Evolutionary conservation across 1,140 invertebrate genomes (phyloP), one percentile per base, ranked within the genome.

Genomic region (Nomia melanderi): DNA sequence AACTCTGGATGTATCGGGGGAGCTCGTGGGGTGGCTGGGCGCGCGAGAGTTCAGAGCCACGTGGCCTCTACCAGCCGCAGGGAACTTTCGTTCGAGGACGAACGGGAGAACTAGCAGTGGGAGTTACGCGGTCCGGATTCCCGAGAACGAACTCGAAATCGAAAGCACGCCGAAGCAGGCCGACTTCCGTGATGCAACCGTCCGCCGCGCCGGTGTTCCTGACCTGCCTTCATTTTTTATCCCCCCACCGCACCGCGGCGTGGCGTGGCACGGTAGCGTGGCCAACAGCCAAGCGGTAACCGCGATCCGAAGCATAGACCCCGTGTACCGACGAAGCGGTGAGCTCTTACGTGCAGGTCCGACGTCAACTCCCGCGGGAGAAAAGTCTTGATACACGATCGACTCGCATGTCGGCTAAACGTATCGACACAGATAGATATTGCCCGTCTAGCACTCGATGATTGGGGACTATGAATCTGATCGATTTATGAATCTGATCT

Each of bases 371-470:
- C 88, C 88, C 80, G 73, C 77, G 62, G 89, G 88, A 90, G 88
- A 87, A 88, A 89, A 90, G 87, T 87, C 83, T 86, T 83, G 87
- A 81, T 88, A 84, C 89, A 88, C 88, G 87, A 83, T 86, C 83
- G 72, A 80, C 60, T n/a, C 56, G 67, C 62, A 31, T 63, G 77
- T 72, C 59, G 66, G 27, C 17, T 17, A n/a, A 12, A 62, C 59
- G 56, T 39, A 64, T 47, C 60, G 60, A 65, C 53, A 53, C 17
- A 41, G 56, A 23, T 77, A 56, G 67, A 65, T 44, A 50, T 50
- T n/a, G n/a, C n/a, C n/a, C n/a, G n/a, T n/a, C n/a, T n/a, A n/a
- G n/a, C n/a, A n/a, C n/a, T n/a, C n/a, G n/a, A n/a, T n/a, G n/a
- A n/a, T n/a, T n/a, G n/a, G n/a, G n/a, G n/a, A n/a, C n/a, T n/a